These are phyloP conservation scores for Ochropleura leucogaster DNA, from an alignment of 2,888 invertebrate genomes.

Conservation along the genomic window DNA sequence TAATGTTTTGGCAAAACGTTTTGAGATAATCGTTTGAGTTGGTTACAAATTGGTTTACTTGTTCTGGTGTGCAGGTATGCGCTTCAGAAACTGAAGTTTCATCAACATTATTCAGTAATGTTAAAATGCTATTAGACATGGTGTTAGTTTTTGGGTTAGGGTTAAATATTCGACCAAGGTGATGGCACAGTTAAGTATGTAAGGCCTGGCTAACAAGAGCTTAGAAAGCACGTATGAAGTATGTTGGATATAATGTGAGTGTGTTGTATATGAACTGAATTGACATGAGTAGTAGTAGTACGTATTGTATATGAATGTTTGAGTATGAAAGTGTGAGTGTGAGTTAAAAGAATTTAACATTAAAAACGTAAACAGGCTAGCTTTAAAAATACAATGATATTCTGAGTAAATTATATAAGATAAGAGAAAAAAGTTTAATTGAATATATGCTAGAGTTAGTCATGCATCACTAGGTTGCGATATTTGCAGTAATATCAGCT, in stretches of 20 bases:
- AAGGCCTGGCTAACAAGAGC: neutral
- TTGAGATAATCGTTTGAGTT: neutral
- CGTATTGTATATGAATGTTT: neutral
- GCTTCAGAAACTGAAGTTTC: neutral
- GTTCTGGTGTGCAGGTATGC: slow-evolving; percentile 2
- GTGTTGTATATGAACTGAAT: neutral
- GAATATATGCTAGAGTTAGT: too few relatives aligned
- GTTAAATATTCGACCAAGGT: neutral
- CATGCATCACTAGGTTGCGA: too few relatives aligned
- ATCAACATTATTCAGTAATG: neutral
- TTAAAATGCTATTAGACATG: neutral
- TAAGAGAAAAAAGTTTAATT: too few relatives aligned
- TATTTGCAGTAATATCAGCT: too few relatives aligned
- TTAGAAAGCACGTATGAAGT: neutral
- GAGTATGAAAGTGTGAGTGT: slow-evolving; percentile 2
- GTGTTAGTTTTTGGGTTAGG: neutral
- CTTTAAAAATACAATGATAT: too few relatives aligned
- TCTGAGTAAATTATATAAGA: too few relatives aligned
- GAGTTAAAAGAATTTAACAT: neutral
- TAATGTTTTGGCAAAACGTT: neutral
- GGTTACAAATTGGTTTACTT: neutral
- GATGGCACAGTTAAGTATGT: neutral
- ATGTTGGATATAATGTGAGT: neutral
- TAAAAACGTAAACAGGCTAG: neutral
- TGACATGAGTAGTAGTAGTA: neutral